Evolutionary conservation across 2,888 invertebrate species (phyloP), one percentile per base, ranked within the genome.

Genomic region (Epicampocera succincta): DNA sequence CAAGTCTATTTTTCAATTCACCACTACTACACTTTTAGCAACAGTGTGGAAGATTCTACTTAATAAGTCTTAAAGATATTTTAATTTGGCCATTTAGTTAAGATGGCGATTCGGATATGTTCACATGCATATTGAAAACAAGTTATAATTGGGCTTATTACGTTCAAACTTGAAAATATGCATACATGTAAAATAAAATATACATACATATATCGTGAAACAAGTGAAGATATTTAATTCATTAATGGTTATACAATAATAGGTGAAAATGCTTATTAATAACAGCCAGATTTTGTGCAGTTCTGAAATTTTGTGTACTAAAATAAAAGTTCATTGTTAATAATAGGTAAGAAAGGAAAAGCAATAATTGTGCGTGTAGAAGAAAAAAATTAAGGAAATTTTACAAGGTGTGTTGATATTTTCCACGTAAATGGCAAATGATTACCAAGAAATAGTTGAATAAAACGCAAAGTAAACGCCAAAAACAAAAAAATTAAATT

Each of bases 21-120:
- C 76, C 61, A 46, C 60, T 25, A 33, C 6, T 78, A 65, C 77
- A 13, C 1, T 58, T 72, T 2, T 46, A 29, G 25, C 77, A 78
- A 58, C 77, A 9, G 33, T 72, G 77, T 54, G 21, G 38, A 12
- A 13, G 19, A 72, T 50, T 72, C 38, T 11, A 63, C 25, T 58
- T 65, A 58, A n/a, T n/a, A n/a, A 21, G 65, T 72, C 72, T 72
- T 72, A 17, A 66, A 52, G 50, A 52, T 71, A 21, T 50, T 56
- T 78, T 65, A 72, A 60, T 78, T 72, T 65, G 50, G 50, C n/a
- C 50, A 60, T 78, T 78, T 72, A 78, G 78, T 78, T 72, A 78
- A 78, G 72, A 78, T 78, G 78, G 78, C 78, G 78, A 78, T 66
- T 73, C 72, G 60, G 72, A 72, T 44, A 73, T 66, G 72, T 73